Conservation (phyloP, 2,797 vertebrate genomes). For the Crocodylus rhombifer region DNA sequence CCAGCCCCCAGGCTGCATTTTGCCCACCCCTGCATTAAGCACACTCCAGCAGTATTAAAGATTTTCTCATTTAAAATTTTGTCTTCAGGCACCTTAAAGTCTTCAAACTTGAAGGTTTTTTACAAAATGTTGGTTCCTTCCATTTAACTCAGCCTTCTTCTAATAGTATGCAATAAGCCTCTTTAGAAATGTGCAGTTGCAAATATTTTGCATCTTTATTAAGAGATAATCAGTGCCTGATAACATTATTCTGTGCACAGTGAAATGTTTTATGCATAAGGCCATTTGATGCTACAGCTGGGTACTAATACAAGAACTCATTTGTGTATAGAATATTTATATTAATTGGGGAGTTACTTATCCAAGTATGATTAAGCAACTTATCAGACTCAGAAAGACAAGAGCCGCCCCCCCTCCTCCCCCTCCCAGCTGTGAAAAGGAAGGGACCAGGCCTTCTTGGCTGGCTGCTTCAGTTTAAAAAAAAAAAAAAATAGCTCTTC, state of each 20-base stretch:
- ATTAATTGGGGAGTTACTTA: not conserved
- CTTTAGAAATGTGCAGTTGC: not conserved
- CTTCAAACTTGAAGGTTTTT: not conserved
- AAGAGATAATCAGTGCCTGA: not conserved
- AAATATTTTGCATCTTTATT: not conserved
- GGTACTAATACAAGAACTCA: not conserved
- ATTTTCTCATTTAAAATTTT: not conserved
- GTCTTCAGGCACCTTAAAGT: not conserved
- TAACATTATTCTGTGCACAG: accelerated
- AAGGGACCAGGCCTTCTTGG: not conserved
- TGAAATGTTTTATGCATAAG: too few relatives aligned
- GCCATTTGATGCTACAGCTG: not conserved
- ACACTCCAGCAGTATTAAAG: too few relatives aligned
- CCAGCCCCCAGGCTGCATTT: too few relatives aligned
- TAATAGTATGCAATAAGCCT: not conserved
- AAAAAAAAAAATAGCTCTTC: not conserved
- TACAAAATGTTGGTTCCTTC: not conserved
- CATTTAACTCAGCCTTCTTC: not conserved
- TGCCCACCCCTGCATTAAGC: too few relatives aligned
- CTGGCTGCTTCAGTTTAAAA: accelerated
- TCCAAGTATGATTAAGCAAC: not conserved
- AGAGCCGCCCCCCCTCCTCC: not conserved
- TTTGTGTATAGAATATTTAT: not conserved
- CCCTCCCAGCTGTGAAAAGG: not conserved
- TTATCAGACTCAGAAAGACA: not conserved